Base-by-base conservation (phyloP, 2,797 vertebrate genomes). In the Sebastes steindachneri region DNA sequence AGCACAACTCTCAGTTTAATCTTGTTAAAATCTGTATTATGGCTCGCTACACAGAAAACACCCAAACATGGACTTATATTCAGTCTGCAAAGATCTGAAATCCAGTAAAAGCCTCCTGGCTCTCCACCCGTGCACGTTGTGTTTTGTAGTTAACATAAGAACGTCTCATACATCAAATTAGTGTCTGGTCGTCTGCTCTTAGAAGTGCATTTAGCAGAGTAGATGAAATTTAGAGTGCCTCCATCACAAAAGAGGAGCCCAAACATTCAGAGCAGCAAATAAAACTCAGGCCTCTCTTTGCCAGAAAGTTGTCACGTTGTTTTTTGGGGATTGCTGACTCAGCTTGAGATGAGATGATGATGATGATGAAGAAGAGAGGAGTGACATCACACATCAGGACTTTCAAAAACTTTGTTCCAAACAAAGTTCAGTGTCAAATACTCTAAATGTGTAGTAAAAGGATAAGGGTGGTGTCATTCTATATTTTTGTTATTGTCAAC, bases 71-170 rank as follows among this genome's bases (percentile, higher is more conserved):
- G 8, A 21, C 25, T 35, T 8, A n/a, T 25, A 19, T 53, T 66
- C 26, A 53, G 4, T 45, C 23, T 67, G 26, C 41, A 28, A 21
- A 57, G 5, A 54, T 54, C 45, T 51, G 9, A 76, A 31, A 8
- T 51, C 9, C 53, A 55, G 53, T 53, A 51, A 65, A 77, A 57
- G 33, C 68, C 9, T 35, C 54, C 41, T 85, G 77, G 73, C 75
- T 76, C 21, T 15, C 3, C 10, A 1, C 58, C 59, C 59, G 0
- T 4, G n/a, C 45, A 3, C 4, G 4, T 1, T 9, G 26, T 35
- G n/a, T 60, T 60, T 55, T 6, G 1, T 14, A 4, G 17, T 67
- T 5, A 65, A 71, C 51, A 65, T 68, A 25, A 83, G 55, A 21
- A 77, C 9, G 59, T 71, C 77, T 37, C 45, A n/a, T 17, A 45